Evolutionary conservation across 2,888 invertebrate species (phyloP).

Genomic region (Agrotis puta): DNA sequence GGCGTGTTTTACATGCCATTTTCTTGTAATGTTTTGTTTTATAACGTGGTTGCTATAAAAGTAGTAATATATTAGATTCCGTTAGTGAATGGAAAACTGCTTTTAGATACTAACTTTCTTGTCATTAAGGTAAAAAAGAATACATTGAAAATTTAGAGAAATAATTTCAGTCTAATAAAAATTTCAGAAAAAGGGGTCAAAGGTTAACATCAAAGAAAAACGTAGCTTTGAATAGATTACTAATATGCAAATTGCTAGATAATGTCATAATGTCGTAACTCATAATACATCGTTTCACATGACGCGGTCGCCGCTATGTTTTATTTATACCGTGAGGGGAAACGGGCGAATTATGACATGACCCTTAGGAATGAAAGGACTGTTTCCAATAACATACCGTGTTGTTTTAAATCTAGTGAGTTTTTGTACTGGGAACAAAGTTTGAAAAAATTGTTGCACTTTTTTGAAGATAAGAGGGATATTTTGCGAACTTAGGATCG

Average conservation of each 20-base stretch:
- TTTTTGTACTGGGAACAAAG: neutral
- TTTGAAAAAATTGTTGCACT: neutral
- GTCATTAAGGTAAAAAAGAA: no score
- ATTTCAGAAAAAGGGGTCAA: constrained; percentile 74
- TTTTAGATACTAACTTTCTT: no score
- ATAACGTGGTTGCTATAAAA: constrained; percentile 48
- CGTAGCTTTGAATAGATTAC: constrained; percentile 80
- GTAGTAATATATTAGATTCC: constrained; percentile 25
- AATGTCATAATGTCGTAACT: constrained; percentile 84
- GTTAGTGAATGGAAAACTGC: constrained; percentile 22
- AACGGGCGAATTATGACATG: constrained; percentile 71
- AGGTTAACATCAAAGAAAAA: constrained; percentile 85
- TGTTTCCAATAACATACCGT: constrained; percentile 51
- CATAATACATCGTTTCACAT: constrained; percentile 75
- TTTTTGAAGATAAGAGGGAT: neutral
- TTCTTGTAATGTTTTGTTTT: constrained; percentile 55
- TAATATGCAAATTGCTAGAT: constrained; percentile 85
- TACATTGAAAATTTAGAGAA: neutral
- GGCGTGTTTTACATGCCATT: constrained; percentile 53
- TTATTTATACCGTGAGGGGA: constrained; percentile 77
- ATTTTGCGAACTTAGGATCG: neutral
- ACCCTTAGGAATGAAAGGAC: constrained; percentile 62
- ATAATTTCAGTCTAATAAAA: constrained; percentile 53
- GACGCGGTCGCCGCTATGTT: constrained; percentile 74
- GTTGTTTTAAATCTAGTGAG: constrained; percentile 33